A percentile compares a stretch with the other conserved stretches of the same genome.
Conservation (phyloP, 2,797 vertebrate species). For the Betta splendens region DNA sequence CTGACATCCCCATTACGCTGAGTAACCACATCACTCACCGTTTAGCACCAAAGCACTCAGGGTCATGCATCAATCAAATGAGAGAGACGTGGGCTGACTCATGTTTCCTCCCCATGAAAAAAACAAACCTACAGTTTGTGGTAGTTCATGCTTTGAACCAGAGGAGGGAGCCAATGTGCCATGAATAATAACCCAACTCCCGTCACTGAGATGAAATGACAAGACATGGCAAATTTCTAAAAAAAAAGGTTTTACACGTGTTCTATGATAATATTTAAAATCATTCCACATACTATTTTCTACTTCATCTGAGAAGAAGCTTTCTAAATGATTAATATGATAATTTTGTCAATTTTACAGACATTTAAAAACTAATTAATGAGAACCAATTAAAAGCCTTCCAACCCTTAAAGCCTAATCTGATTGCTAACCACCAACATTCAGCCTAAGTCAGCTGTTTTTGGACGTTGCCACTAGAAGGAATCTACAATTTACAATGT, state of each 20-base stretch:
- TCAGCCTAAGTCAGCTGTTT: slow-evolving; percentile 25
- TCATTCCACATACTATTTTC: too few relatives aligned
- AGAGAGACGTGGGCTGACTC: slow-evolving; percentile 33
- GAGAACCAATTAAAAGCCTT: too few relatives aligned
- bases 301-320: too few relatives aligned
- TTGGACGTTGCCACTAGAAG: slow-evolving; percentile 11
- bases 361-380: too few relatives aligned
- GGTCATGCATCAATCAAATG: slow-evolving; percentile 49
- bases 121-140: neutral
- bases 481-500: slow-evolving; percentile 16
- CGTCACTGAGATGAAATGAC: too few relatives aligned
- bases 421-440: slow-evolving; percentile 9
- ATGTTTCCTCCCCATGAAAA: slow-evolving; percentile 26
- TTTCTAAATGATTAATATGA: too few relatives aligned
- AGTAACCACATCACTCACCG: slow-evolving; percentile 49
- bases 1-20: slow-evolving; percentile 56
- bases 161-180: slow-evolving; percentile 43
- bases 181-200: neutral
- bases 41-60: slow-evolving; percentile 15
- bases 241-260: too few relatives aligned
- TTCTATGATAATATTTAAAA: too few relatives aligned
- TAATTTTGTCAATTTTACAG: too few relatives aligned
- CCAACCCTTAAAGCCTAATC: neutral
- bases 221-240: too few relatives aligned
- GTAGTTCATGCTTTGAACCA: slow-evolving; percentile 26